Base-by-base conservation (phyloP, 1,140 invertebrate species). In the Lucilia cuprina region DNA sequence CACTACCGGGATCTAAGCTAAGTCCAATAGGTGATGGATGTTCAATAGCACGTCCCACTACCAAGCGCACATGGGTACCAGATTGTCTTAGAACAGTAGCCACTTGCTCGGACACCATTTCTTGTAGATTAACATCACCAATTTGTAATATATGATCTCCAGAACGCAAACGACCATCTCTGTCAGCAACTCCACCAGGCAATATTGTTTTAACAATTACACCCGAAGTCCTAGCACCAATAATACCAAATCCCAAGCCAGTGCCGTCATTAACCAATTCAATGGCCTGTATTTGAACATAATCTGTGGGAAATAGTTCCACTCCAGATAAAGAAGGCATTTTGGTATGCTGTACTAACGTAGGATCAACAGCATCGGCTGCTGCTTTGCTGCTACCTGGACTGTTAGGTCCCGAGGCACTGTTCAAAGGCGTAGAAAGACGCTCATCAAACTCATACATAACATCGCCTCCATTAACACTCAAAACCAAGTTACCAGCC, bases 141-240 rank as follows among this genome's bases (percentile, higher is more conserved):
- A 99, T 99, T 93, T 99, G 98, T 74, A 99, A 92, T 87, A 99
- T 98, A 91, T 99, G 98, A 92, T 99, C 98, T 19, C 98, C 98
- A 89, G 97, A 98, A 87, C 96, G 96, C 47, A 99, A 93, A 74
- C 97, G 94, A 77, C 96, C 97, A 93, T 99, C 98, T 92, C 96
- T 94, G 92, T 99, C 97, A 30, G 98, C 98, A 5, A 99, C 97
- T 84, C 97, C 98, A 13, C 97, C 98, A 2, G 97, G 96, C 70
- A 99, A 92, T 85, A 99, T 99, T 13, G 98, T 99, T 91, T 99
- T 99, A 0, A 99, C 97, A 84, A 99, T 98, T 55, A 99, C 98
- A 21, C 98, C 98, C 84, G 98, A 98, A 86, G 96, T 98, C 85
- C 97, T 94, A 35, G 98, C 98, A 21, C 98, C 98, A 88, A 99